Percentiles rank a stretch among this genome's conserved stretches.
Conservation (phyloP, 1,140 invertebrate genomes). For the Ceratina calcarata region DNA sequence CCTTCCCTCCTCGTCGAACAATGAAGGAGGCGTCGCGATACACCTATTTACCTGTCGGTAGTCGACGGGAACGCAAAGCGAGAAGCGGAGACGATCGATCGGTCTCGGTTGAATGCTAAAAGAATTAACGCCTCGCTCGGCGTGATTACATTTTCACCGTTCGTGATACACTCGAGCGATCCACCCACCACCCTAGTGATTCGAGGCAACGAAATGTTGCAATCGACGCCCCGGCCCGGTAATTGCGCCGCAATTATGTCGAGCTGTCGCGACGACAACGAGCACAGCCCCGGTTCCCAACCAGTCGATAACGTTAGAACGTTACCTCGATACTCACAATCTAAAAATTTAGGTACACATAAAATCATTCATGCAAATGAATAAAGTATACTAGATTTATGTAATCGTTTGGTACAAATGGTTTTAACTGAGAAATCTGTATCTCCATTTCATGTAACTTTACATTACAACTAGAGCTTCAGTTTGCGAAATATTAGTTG, state of each 20-base stretch:
- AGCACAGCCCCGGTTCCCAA: too few species aligned
- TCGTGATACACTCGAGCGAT: too few species aligned
- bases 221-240: slow-evolving; percentile 31
- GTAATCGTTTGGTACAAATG: too few species aligned
- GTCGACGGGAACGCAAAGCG: too few species aligned
- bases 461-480: too few species aligned
- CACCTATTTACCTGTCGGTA: slow-evolving; percentile 17
- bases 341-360: too few species aligned
- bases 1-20: slow-evolving; percentile 3
- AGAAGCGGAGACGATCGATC: slow-evolving; percentile 30
- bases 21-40: not conserved
- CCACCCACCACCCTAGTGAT: slow-evolving; percentile 18
- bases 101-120: slow-evolving; percentile 9
- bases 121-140: slow-evolving; percentile 30
- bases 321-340: too few species aligned
- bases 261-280: slow-evolving; percentile 48
- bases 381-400: too few species aligned
- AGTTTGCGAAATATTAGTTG: too few species aligned
- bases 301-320: not conserved
- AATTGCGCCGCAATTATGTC: slow-evolving; percentile 65
- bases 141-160: slow-evolving; percentile 27
- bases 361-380: too few species aligned
- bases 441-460: too few species aligned
- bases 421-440: too few species aligned
- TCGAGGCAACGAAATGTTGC: slow-evolving; percentile 20